A percentile compares a stretch with the other conserved stretches of the same genome.
Conservation (phyloP, 2,113 vertebrate species). For the Eulemur rufifrons region DNA sequence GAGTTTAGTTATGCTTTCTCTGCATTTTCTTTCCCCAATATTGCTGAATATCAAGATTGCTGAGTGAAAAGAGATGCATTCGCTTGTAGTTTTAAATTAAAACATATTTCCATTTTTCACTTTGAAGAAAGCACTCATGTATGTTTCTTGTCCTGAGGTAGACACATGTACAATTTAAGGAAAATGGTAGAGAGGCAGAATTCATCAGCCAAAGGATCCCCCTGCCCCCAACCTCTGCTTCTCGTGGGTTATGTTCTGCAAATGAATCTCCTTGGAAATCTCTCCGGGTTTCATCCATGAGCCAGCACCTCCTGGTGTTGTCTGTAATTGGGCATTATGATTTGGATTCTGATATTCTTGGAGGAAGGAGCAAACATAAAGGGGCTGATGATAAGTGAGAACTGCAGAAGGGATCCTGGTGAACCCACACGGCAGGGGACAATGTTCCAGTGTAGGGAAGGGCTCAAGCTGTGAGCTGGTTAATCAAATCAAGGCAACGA, state of each 20-base stretch:
- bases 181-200: not conserved
- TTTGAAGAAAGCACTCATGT: constrained; percentile 6
- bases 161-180: not conserved
- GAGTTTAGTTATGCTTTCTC: constrained; percentile 72
- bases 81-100: constrained; percentile 70
- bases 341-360: constrained; percentile 16
- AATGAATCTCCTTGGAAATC: not conserved
- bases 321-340: not conserved
- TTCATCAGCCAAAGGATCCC: not conserved
- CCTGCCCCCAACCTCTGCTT: not conserved
- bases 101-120: constrained; percentile 59
- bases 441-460: not conserved
- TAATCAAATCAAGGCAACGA: not conserved
- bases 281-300: not conserved
- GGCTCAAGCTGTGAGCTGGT: not conserved
- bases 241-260: not conserved
- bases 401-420: not conserved
- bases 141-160: constrained; percentile 42
- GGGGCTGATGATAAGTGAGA: not conserved
- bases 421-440: not conserved
- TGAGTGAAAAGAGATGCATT: constrained; percentile 73
- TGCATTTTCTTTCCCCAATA: constrained; percentile 69
- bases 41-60: constrained; percentile 74
- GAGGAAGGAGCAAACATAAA: not conserved
- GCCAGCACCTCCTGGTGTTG: not conserved